Percentiles rank a stretch among this genome's conserved stretches.
Evolutionary conservation across 1,140 invertebrate genomes (phyloP).

Genomic region (Dendroctonus ponderosae): DNA sequence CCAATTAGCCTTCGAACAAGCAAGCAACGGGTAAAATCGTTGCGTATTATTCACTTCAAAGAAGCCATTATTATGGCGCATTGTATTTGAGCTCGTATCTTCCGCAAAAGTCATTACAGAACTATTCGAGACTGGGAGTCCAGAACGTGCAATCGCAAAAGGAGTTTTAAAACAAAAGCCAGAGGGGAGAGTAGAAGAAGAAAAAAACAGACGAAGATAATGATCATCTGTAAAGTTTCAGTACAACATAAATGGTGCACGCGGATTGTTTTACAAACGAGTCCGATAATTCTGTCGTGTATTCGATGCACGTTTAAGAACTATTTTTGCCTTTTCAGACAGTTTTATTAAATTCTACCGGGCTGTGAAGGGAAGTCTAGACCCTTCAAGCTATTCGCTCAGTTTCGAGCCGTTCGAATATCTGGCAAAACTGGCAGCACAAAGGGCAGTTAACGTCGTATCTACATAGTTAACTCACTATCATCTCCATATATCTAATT

Average conservation of each 20-base stretch:
- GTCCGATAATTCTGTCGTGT: background rate
- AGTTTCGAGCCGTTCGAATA: background rate
- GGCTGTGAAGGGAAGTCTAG: background rate
- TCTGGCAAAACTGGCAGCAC: background rate
- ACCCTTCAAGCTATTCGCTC: background rate
- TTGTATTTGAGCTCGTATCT: constrained; percentile 20
- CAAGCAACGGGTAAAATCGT: constrained; percentile 8
- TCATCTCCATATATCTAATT: background rate
- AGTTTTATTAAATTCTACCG: constrained; percentile 24
- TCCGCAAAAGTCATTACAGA: constrained; percentile 22
- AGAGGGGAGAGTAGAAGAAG: background rate
- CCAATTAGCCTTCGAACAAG: constrained; percentile 8
- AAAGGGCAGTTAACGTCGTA: constrained; percentile 2
- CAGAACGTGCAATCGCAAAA: constrained; percentile 25
- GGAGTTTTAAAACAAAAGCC: constrained; percentile 21
- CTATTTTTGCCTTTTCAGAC: constrained; percentile 22
- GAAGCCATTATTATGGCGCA: constrained; percentile 15
- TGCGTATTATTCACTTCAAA: constrained; percentile 12
- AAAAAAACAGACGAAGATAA: constrained; percentile 16
- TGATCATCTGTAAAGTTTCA: constrained; percentile 31
- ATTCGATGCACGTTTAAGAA: constrained; percentile 17
- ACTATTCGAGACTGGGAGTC: constrained; percentile 23
- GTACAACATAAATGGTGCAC: constrained; percentile 30
- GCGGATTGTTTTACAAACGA: constrained; percentile 24
- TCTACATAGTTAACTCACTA: background rate